Base-by-base conservation (phyloP, 1,140 invertebrate species). In the Pseudomyrmex dendroicus region DNA sequence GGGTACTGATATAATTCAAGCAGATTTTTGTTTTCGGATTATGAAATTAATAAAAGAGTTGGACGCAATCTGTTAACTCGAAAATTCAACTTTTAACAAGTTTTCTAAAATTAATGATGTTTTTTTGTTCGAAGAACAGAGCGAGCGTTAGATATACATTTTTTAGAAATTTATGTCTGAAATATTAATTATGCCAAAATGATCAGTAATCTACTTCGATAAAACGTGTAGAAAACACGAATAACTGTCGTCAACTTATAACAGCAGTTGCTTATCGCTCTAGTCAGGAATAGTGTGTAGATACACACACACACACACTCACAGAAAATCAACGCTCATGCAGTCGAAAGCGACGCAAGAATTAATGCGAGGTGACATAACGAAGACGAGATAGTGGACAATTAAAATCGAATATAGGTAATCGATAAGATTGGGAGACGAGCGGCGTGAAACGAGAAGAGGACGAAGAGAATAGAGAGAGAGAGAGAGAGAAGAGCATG, bases 381-480 rank as follows among this genome's bases (percentile, higher is more conserved):
- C 78, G 63, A n/a, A 12, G 62, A 35, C 54, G 68, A 84, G 76
- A 82, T 87, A 87, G 87, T 62, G 76, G 83, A 57, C 82, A 84
- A 83, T 87, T 87, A 84, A 88, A 83, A 77, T 85, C 80, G 80
- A 85, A 78, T 67, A 87, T 73, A 80, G 76, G 46, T 80, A 85
- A 88, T 88, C 87, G 87, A 88, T 88, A 88, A 87, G 86, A 84
- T 74, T 61, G 64, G 68, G 70, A 20, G 63, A 73, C 46, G 59
- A 61, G 67, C n/a, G 22, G 22, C 46, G 17, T n/a, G 77, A 73
- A 35, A 48, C 5, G 67, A 17, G 13, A 57, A 15, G 9, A 50
- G 3, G 35, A 68, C 35, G 12, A 54, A 22, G 61, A 52, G 59
- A 15, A 4, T 2, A 25, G 2, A 25, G 48, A 22, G 56, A 52